Evolutionary conservation across 2,113 vertebrate genomes (phyloP), one percentile per base, ranked within the genome.

Genomic region (Clarias gariepinus): DNA sequence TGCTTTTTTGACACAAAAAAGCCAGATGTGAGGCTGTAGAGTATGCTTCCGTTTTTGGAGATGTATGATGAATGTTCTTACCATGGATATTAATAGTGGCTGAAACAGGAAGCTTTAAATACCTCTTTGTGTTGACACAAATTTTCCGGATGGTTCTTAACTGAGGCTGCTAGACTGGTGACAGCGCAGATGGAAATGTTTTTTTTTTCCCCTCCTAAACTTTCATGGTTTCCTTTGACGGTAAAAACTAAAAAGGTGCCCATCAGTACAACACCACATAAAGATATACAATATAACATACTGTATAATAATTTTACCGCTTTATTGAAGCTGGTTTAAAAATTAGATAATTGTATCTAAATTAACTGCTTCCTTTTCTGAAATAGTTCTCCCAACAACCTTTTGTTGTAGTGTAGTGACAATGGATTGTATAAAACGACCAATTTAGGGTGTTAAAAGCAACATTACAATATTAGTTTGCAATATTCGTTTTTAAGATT

Each of bases 21-120:
- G 13, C 85, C 91, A 93, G 88, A 93, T 92, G 91, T 91, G 33
- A 47, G 79, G 66, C 23, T 52, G 23, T 13, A 76, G 73, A n/a
- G 23, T n/a, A 36, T 81, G 76, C 28, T 84, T 74, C 81, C 66
- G 18, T 52, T 73, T 85, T 57, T 25, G 86, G 76, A 82, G 11
- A 79, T 60, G 85, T 58, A 80, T 74, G 66, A 57, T 68, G 28
- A 21, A 83, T 36, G 36, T 18, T 7, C 7, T 47, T 55, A 55
- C 33, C 73, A 41, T 61, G 36, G 28, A 52, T 63, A 85, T 85
- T 78, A 83, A 71, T 60, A 78, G n/a, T 12, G 33, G 33, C 57
- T 85, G 74, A 47, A 83, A 86, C 28, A 36, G 10, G 55, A 71
- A 18, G 69, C 52, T n/a, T 64, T 68, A 41, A 55, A 73, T 33